phyloP scores from a whole-genome alignment of 2,797 vertebrate genomes.

The Phataginus tetradactyla region DNA sequence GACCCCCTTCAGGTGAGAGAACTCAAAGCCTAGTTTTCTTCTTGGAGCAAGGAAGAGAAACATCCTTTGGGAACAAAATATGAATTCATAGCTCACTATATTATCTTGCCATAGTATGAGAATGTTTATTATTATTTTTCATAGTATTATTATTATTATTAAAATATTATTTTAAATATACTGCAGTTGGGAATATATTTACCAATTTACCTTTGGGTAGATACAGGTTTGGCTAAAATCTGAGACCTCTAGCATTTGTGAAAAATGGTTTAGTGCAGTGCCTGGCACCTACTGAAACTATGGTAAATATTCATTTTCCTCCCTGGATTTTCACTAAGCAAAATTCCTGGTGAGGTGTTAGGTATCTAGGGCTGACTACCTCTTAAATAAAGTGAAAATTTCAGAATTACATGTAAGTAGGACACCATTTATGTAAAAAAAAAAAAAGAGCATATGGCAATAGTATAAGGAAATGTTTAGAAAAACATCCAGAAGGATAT shows the following conservation, averaged over 20 bases:
- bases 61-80: background rate
- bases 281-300: background rate
- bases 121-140: background rate
- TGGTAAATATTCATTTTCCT: background rate
- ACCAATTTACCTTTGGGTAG: background rate
- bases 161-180: background rate
- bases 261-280: background rate
- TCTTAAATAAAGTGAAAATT: conserved; percentile 22
- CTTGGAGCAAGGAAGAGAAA: background rate
- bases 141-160: background rate
- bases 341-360: background rate
- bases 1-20: background rate
- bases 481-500: background rate
- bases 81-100: background rate
- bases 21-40: background rate
- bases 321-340: background rate
- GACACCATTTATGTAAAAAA: background rate
- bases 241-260: background rate
- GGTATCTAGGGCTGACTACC: background rate
- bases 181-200: background rate
- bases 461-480: background rate
- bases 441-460: background rate
- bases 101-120: background rate
- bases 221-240: conserved; percentile 12
- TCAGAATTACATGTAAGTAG: background rate